Percentiles rank a stretch among this genome's conserved stretches.
Evolutionary conservation across 1,140 invertebrate species (phyloP).

Genomic region (Rhyzopertha dominica): DNA sequence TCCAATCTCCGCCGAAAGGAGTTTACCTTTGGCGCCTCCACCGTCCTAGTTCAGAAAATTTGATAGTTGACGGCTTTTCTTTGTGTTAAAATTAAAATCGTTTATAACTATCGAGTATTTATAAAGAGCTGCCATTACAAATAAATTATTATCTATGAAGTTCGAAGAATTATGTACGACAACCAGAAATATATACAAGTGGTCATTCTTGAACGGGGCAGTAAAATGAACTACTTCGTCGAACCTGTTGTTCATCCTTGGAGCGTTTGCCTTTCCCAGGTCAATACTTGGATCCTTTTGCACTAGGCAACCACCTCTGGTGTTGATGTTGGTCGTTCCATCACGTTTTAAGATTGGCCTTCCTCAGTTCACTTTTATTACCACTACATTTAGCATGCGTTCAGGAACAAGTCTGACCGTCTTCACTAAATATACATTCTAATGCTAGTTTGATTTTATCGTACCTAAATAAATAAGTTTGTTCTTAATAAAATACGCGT

Average conservation of each 20-base stretch:
- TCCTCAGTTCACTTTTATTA: too few species aligned
- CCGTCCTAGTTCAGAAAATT: constrained; percentile 11
- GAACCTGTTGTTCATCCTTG: constrained; percentile 7
- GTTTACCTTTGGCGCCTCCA: too few species aligned
- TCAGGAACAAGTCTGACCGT: too few species aligned
- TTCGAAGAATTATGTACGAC: constrained; percentile 1
- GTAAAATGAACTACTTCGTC: constrained; percentile 12
- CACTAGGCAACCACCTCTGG: constrained; percentile 10
- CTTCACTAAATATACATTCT: too few species aligned
- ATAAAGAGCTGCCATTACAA: constrained; percentile 6
- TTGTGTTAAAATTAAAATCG: constrained; percentile 9
- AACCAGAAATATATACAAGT: constrained; percentile 9
- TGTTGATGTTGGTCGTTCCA: constrained; percentile 4
- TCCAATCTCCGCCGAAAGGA: too few species aligned
- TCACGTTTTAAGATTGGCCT: constrained; percentile 8
- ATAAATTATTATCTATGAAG: constrained; percentile 8
- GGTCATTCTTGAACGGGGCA: constrained; percentile 5
- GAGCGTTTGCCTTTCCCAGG: constrained; percentile 8
- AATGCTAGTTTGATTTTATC: too few species aligned
- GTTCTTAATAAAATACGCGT: too few species aligned
- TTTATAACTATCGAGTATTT: constrained; percentile 10
- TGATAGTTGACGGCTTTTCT: constrained; percentile 4
- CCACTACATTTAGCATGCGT: too few species aligned
- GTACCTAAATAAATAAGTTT: too few species aligned
- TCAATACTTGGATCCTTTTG: constrained; percentile 4